Base-by-base conservation (phyloP, 2,888 invertebrate species). In the Marronus borbonicus region DNA sequence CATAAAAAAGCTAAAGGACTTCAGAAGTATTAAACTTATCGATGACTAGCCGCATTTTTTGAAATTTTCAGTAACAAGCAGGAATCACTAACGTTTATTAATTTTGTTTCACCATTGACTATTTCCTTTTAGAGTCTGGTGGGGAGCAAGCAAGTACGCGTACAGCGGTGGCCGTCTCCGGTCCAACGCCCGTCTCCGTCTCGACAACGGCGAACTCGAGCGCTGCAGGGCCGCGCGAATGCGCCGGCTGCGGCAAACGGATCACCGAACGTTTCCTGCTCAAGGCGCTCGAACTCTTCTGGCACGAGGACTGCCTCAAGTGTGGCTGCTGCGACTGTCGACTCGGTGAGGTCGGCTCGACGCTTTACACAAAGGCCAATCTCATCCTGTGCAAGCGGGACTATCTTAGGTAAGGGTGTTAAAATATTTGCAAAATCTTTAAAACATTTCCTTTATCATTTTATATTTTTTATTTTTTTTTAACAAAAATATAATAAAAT, bases 281-380 rank as follows among this genome's bases (percentile, higher is more conserved):
- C 83, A 95, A 95, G 86, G 97, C 97, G 0, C 90, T 97, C 89
- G 97, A 97, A 87, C 91, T 96, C 87, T 96, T 93, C 89, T 97
- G 97, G 97, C 97, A 97, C 89, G 97, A 97, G 85, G 97, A 97
- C 89, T 97, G 97, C 86, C 92, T 97, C 81, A 97, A 97, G 87
- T 96, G 96, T 86, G 96, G 96, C 79, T 97, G 97, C 89, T 97
- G 97, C 87, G 96, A 97, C 89, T 97, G 97, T 88, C 91, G 97
- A 74, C 92, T 97, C n/a, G 97, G 97, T 1, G 97, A 97, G 89
- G 96, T 97, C 58, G 97, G 97, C 80, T 96, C 96, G 76, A 96
- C 96, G 81, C 91, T 97, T 72, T 97, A 96, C 89, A 95, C 96
- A 84, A 97, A 96, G 89, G 96, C 96, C 58, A 96, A 97, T 89